Base-by-base conservation (phyloP, 2,113 vertebrate genomes). In the Crocuta crocuta region DNA sequence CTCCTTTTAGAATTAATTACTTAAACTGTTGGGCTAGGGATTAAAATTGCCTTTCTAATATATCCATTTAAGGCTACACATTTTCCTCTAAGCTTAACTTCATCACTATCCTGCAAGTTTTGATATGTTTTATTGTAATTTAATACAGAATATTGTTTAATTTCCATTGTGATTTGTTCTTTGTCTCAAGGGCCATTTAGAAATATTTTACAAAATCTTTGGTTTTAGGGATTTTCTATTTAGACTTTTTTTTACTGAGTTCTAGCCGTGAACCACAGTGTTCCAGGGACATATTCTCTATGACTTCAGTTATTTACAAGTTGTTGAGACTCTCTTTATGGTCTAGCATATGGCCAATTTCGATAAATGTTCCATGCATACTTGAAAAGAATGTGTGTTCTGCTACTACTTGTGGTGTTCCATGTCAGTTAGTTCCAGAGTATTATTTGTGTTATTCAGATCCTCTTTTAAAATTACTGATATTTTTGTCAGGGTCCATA, bases 81-180 rank as follows among this genome's bases (percentile, higher is more conserved):
- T 81, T 63, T 55, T 89, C 5, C 43, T 93, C 35, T 70, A 65
- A 28, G 50, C 8, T 48, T 68, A 10, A 85, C 1, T 35, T 89
- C n/a, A 55, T 50, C 43, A 70, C 10, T 31, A 55, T 31, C 33
- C 17, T 90, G 15, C 5, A 65, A 13, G 21, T 88, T 95, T 91
- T 84, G 2, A 12, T 55, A 17, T 79, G 8, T 28, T 91, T 92
- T 45, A 65, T 91, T 83, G 24, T 70, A 81, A 61, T 45, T 74
- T 28, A 81, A 24, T 48, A 76, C 9, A 81, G 85, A 92, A 26
- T 48, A 65, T 80, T 82, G 43, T 82, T 50, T 70, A 31, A 86
- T 81, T 96, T 92, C 13, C 7, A 81, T 39, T 92, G 50, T 66
- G 24, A 63, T 91, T 74, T 58, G 68, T 91, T 96, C 19, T 96